Evolutionary conservation across 2,113 vertebrate species (phyloP), one percentile per base, ranked within the genome.

Genomic region (Elaphurus davidianus): DNA sequence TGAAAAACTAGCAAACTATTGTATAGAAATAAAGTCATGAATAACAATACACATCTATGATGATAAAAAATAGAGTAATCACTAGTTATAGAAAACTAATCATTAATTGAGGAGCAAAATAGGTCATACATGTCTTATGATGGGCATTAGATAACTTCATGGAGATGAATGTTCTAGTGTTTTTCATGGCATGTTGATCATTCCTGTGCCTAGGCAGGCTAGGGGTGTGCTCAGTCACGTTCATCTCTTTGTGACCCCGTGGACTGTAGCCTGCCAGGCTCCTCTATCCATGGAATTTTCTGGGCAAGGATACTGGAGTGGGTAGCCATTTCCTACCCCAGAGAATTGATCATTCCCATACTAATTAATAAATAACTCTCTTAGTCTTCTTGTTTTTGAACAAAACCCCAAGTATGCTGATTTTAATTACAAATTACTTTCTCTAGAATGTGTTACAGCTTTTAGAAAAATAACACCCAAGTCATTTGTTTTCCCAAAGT

Each of bases 401-500:
- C n/a, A 90, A 92, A 93, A 45, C 28, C 13, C 6, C 8, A 62
- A 88, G 7, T 85, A 60, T 62, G 10, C 76, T 96, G 50, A 90
- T 88, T 94, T 79, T 89, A 91, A 93, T 94, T 97, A 93, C 16
- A 93, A 94, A 93, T 96, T 97, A 76, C 40, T 88, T 71, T 85
- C 43, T 78, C 55, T 82, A 43, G 25, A 91, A 89, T 93, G 14
- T 47, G 85, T 60, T 40, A 21, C 54, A 33, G 84, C 14, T 67
- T 25, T 62, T 60, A 67, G 86, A 92, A 89, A 89, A 87, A 90
- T 36, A 96, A 43, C 13, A 83, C 7, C 3, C 5, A 50, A 79
- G 10, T 17, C 81, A 62, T 59, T 89, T 89, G 52, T 85, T 93
- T 90, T 82, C 7, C 28, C 9, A 52, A 74, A 82, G 28, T 52